Conservation (phyloP, 2,797 vertebrate genomes). For the Rhadinocentrus ornatus region DNA sequence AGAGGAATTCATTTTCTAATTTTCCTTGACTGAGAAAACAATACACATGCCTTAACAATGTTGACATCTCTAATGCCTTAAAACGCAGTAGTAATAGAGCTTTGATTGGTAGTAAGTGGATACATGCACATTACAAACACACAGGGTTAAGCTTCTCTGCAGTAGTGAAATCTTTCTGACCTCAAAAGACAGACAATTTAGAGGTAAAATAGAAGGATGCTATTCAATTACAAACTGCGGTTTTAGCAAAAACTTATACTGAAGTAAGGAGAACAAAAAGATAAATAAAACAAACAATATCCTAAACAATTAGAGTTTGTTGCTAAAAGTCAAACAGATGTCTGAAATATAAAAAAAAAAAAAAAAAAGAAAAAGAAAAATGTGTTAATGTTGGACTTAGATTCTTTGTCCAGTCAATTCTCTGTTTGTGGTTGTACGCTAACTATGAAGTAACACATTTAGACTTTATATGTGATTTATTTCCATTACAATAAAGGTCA, state of each 20-base stretch:
- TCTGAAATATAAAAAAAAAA: neutral
- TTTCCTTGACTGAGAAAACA: slow-evolving; percentile 86
- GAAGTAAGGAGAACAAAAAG: neutral
- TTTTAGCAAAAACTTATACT: neutral
- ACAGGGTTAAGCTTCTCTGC: slow-evolving; percentile 41
- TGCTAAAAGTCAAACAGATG: neutral
- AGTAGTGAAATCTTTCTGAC: slow-evolving; percentile 30
- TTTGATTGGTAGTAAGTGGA: slow-evolving; percentile 78
- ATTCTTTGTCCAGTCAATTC: slow-evolving; percentile 18
- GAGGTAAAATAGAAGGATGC: neutral
- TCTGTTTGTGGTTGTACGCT: slow-evolving; percentile 62
- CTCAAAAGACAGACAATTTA: slow-evolving; percentile 6
- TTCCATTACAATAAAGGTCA: slow-evolving; percentile 65
- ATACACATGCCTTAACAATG: slow-evolving; percentile 84
- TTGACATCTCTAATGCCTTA: slow-evolving; percentile 85
- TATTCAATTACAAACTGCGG: neutral
- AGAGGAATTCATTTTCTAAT: slow-evolving; percentile 85
- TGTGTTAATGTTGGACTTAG: neutral
- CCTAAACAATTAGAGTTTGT: neutral
- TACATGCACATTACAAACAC: slow-evolving; percentile 63
- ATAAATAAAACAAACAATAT: neutral
- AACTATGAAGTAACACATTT: slow-evolving; percentile 70
- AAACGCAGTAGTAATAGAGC: slow-evolving; percentile 81
- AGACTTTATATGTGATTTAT: slow-evolving; percentile 78
- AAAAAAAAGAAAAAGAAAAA: neutral